Evolutionary conservation across 1,140 invertebrate genomes (phyloP).

Genomic region (Brachionus koreanus): DNA sequence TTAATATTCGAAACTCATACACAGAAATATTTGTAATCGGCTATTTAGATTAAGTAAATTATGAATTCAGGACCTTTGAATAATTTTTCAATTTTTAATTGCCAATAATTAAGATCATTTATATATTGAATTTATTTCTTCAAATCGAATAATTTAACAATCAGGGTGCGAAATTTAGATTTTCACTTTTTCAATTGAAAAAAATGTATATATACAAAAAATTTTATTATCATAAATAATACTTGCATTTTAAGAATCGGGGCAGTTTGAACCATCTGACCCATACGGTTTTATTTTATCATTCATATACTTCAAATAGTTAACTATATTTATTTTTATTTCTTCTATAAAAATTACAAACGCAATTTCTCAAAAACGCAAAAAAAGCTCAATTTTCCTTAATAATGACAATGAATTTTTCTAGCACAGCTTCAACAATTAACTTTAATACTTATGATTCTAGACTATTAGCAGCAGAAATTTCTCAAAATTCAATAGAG

Average conservation of each 20-base stretch:
- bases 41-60: neutral
- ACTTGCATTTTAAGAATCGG: neutral
- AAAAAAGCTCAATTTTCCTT: neutral
- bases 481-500: neutral
- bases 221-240: conserved; percentile 1
- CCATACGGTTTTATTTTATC: neutral
- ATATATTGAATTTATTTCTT: neutral
- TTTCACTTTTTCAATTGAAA: no score
- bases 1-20: neutral
- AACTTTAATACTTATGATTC: neutral
- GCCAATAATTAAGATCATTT: neutral
- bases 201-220: neutral
- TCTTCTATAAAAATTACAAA: neutral
- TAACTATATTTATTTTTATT: neutral
- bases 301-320: neutral
- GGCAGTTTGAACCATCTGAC: neutral
- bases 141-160: neutral
- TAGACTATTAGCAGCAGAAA: neutral
- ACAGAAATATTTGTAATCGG: neutral
- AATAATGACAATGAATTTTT: neutral
- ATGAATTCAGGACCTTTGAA: neutral
- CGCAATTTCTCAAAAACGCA: neutral
- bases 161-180: neutral
- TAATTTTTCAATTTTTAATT: neutral
- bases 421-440: neutral